These are phyloP conservation scores for Ariopsis seemanni DNA, from an alignment of 2,113 vertebrate species.

Conservation along the genomic window DNA sequence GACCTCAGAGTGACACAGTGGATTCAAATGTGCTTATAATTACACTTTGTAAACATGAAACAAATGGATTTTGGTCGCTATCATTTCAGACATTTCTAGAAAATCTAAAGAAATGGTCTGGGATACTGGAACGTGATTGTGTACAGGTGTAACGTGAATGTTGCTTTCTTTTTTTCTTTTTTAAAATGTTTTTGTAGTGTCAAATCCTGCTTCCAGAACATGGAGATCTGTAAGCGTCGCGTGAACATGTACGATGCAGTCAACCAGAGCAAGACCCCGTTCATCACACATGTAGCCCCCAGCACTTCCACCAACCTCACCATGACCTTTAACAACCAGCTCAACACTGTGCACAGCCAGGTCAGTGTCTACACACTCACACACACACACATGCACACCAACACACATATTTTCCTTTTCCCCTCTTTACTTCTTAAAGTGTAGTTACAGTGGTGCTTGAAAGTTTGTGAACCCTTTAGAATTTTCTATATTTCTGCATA, in stretches of 20 bases:
- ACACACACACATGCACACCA: not conserved
- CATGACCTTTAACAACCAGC: slow-evolving; percentile 99
- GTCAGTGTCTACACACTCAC: slow-evolving; percentile 59
- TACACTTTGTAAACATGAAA: not conserved
- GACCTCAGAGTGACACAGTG: not conserved
- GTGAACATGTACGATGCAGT: slow-evolving; percentile 97
- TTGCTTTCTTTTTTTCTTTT: not conserved
- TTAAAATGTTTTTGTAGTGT: slow-evolving; percentile 74
- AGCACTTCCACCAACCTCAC: slow-evolving; percentile 98
- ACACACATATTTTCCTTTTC: not conserved
- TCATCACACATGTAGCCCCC: slow-evolving; percentile 97
- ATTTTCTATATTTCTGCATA: no score
- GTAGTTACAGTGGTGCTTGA: not conserved
- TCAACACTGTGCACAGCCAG: slow-evolving; percentile 96
- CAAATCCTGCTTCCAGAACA: slow-evolving; percentile 99
- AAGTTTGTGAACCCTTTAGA: no score
- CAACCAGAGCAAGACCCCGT: slow-evolving; percentile 99
- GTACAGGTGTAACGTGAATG: not conserved
- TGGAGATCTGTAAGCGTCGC: slow-evolving; percentile 97
- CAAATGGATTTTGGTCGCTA: not conserved
- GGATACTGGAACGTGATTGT: not conserved
- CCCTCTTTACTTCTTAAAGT: not conserved
- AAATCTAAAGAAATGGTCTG: not conserved
- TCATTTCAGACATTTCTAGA: not conserved
- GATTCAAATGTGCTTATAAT: not conserved